Base-by-base conservation (phyloP, 2,888 invertebrate genomes). In the Oscheius sp. region DNA sequence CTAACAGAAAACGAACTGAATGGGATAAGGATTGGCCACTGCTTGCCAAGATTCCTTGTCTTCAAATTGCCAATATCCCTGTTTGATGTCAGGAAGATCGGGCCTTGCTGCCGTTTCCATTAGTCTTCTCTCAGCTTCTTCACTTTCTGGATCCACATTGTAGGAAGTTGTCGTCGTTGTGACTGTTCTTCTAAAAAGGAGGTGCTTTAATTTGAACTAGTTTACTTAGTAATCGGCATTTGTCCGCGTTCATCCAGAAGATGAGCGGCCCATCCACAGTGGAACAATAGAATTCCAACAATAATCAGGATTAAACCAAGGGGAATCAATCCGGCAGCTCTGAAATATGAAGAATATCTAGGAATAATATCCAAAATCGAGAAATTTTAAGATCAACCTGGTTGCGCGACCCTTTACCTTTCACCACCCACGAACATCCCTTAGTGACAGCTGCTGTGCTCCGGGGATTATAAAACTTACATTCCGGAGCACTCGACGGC, bases 211-310 rank as follows among this genome's bases (percentile, higher is more conserved):
- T 21, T 25, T 72, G 59, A 69, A 27, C 43, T 25, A 41, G 16
- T 68, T 76, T 71, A 83, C 79, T 86, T 86, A 1, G 66, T 52
- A 68, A 83, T 78, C 13, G 85, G 85, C 43, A 87, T 78, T 18
- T 81, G 79, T 70, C 85, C 85, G n/a, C 78, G 78, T 43, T 82
- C 80, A 58, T 87, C 86, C 18, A 88, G 75, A n/a, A 88, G 82
- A 75, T 88, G 86, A 27, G 88, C 88, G 9, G 88, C 88, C 83
- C 88, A 88, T 70, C 88, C 88, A 75, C 87, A 88, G 71, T 88
- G 88, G 76, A 88, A 83, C 18, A 88, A 74, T n/a, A 86, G 75
- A 27, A 88, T 79, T 61, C 88, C 88, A 61, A 86, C 83, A 71
- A 87, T 83, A 43, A 88, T 81, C 27, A 88, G 80, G 46, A 88